phyloP scores from a whole-genome alignment of 2,888 invertebrate species.

The Drosophila barbarae region DNA sequence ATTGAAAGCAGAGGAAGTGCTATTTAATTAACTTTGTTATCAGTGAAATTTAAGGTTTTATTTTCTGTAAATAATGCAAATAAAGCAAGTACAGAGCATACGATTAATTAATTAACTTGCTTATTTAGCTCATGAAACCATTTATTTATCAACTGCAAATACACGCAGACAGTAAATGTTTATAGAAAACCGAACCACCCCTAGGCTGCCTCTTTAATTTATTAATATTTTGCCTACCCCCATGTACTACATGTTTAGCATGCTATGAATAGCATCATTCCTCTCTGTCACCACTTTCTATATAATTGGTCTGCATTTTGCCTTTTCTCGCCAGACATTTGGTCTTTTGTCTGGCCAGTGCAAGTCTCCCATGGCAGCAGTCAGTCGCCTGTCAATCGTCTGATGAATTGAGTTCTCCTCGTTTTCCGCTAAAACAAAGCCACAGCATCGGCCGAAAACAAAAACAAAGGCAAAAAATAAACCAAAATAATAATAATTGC shows the following conservation, averaged over 20 bases:
- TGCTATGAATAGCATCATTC: conserved; percentile 21
- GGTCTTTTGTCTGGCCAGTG: conserved; percentile 66
- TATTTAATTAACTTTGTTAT: neutral
- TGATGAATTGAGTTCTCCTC: conserved; percentile 65
- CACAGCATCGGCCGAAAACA: conserved; percentile 24
- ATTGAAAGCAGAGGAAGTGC: neutral
- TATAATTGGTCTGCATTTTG: conserved; percentile 32
- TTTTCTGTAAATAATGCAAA: neutral
- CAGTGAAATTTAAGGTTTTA: neutral
- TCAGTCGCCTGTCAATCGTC: conserved; percentile 58
- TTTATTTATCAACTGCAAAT: conserved; percentile 5
- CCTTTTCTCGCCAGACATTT: conserved; percentile 52
- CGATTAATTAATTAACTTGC: neutral
- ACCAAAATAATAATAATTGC: conserved; percentile 27
- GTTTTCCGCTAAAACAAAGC: conserved; percentile 54
- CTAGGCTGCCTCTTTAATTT: neutral
- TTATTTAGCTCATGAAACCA: neutral
- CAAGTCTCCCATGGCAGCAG: conserved; percentile 17
- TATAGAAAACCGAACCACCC: conserved; percentile 5
- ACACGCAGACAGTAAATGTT: conserved; percentile 10
- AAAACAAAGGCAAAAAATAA: conserved; percentile 4
- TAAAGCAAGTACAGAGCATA: neutral
- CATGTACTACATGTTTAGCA: conserved; percentile 13
- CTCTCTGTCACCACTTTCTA: conserved; percentile 49
- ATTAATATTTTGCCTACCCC: conserved; percentile 9